Evolutionary conservation across 2,888 invertebrate species (phyloP), one percentile per base, ranked within the genome.

Genomic region (Galerucella nymphaeae): DNA sequence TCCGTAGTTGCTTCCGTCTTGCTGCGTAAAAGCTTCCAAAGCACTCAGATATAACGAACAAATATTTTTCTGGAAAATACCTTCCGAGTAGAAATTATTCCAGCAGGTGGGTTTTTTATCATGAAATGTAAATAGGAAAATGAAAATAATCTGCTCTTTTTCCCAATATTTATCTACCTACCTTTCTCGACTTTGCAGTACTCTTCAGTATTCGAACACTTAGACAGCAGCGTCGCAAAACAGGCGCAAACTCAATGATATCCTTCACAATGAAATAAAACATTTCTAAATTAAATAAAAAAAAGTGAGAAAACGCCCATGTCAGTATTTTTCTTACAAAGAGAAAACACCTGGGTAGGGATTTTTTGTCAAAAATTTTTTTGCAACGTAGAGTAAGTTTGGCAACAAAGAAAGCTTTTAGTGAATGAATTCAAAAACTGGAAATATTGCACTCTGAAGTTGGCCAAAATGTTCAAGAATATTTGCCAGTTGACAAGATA

Each of bases 111-210:
- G 62, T 48, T 74, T 76, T 76, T 76, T 74, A 76, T 74, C 67
- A 72, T 73, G 69, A 66, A 71, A 76, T 69, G 75, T 73, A 76
- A 75, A 70, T 70, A 70, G 50, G 75, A 71, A 73, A 73, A 75
- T 75, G 73, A 75, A 76, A 76, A 77, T 77, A 77, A 77, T 77
- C 77, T 70, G 74, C 77, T 76, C 75, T 77, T 77, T 77, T 76
- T 70, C 74, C 75, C 77, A 75, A 77, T 77, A 77, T 77, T 78
- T 78, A 76, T 74, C 74, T 71, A 74, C 71, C 74, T 62, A 70
- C 68, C 71, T 71, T 74, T 70, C 72, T 57, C 58, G 73, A 71
- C 71, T 75, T 77, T 78, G 63, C 77, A 75, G 61, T 72, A 76
- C 74, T 75, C 76, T 75, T 75, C 75, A 66, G 50, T 45, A 42